Percentiles rank a stretch among this genome's conserved stretches.
Conservation (phyloP, 2,113 vertebrate genomes). For the Pomatorhinus ruficollis region DNA sequence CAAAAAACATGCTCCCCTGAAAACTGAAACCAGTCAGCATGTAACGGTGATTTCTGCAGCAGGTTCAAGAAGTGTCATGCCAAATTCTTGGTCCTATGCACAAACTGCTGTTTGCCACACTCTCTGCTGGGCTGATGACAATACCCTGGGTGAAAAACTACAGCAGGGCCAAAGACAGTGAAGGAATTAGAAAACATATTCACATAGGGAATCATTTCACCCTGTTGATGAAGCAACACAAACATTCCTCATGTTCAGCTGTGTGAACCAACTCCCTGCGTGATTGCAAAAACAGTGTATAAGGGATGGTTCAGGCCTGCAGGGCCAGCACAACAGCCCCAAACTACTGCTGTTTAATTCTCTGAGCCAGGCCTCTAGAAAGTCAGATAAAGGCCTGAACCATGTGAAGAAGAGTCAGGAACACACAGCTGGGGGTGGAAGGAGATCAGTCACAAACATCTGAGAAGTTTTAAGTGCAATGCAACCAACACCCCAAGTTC, state of each 20-base stretch:
- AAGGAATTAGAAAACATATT: background rate
- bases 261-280: background rate
- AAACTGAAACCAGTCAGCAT: background rate
- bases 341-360: background rate
- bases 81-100: background rate
- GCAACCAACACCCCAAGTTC: background rate
- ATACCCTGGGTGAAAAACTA: background rate
- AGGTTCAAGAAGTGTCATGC: background rate
- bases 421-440: background rate
- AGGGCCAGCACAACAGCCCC: background rate
- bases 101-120: background rate
- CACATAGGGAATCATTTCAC: background rate
- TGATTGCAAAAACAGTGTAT: accelerated
- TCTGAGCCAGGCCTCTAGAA: background rate
- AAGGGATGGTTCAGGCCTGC: background rate
- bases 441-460: background rate
- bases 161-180: background rate
- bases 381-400: background rate
- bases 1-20: background rate
- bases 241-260: background rate
- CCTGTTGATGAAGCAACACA: background rate
- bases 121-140: background rate
- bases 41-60: background rate
- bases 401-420: background rate
- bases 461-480: background rate